phyloP scores from a whole-genome alignment of 2,888 invertebrate species.

The Drosophila vallismaia region DNA sequence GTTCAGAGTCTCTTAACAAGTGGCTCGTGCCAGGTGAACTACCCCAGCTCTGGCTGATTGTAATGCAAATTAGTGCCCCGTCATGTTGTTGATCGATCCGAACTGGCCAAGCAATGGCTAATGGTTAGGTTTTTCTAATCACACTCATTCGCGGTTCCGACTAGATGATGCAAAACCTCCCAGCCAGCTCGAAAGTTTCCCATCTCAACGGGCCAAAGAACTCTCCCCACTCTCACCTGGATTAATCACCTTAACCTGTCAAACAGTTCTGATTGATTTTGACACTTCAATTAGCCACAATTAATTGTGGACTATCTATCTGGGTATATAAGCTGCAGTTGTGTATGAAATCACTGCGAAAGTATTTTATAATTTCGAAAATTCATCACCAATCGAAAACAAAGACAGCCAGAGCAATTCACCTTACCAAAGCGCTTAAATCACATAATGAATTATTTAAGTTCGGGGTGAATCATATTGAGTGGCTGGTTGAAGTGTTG shows the following conservation, averaged over 20 bases:
- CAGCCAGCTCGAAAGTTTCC: conserved; percentile 1
- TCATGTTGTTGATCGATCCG: conserved; percentile 46
- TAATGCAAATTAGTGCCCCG: conserved; percentile 67
- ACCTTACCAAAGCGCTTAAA: conserved; percentile 57
- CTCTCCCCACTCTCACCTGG: conserved; percentile 1
- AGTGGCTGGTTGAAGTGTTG: background rate
- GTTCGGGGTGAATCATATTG: conserved; percentile 55
- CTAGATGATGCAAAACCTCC: conserved; percentile 22
- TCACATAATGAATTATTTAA: conserved; percentile 71
- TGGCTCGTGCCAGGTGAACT: conserved; percentile 76
- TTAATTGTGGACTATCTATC: conserved; percentile 36
- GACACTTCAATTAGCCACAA: conserved; percentile 38
- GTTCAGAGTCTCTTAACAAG: conserved; percentile 57
- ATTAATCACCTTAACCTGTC: conserved; percentile 33
- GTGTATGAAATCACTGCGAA: conserved; percentile 62
- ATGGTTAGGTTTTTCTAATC: conserved; percentile 32
- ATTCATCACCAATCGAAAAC: conserved; percentile 47
- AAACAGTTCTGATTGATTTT: conserved; percentile 39
- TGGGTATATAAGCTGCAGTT: conserved; percentile 8
- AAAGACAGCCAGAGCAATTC: conserved; percentile 30
- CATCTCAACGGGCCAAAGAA: conserved; percentile 12
- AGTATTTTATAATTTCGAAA: conserved; percentile 60
- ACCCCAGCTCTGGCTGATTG: conserved; percentile 63
- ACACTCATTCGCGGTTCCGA: conserved; percentile 53
- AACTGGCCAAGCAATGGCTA: conserved; percentile 6